phyloP scores from a whole-genome alignment of 2,888 invertebrate genomes.

The Zygothrica quintamaculata region DNA sequence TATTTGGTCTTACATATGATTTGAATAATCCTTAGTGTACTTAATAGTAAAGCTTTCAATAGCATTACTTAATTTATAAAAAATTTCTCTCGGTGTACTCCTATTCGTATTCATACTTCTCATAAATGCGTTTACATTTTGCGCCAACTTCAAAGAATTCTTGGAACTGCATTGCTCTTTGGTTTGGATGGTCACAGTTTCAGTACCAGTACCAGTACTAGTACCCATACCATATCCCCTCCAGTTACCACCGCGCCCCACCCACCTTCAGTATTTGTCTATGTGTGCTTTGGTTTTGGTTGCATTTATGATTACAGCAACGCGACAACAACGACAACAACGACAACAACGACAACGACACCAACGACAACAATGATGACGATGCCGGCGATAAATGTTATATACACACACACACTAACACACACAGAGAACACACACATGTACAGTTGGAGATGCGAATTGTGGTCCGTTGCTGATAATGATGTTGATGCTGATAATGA shows the following conservation, averaged over 20 bases:
- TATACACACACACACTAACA: conserved; percentile 54
- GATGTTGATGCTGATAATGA: conserved; percentile 9
- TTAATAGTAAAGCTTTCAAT: too few species aligned
- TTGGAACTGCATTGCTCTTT: conserved; percentile 49
- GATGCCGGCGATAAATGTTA: conserved; percentile 69
- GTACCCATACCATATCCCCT: not conserved
- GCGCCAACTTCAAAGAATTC: conserved; percentile 77
- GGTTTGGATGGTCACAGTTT: not conserved
- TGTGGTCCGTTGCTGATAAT: conserved; percentile 17
- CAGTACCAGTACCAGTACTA: not conserved
- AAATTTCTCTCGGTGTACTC: conserved; percentile 21
- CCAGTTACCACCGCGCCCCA: not conserved
- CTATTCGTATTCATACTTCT: conserved; percentile 6
- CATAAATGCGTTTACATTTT: conserved; percentile 49
- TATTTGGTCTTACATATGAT: too few species aligned
- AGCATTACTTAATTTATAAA: not conserved
- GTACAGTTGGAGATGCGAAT: conserved; percentile 26
- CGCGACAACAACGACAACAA: conserved; percentile 51
- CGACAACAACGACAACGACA: conserved; percentile 28
- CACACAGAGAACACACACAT: too few species aligned
- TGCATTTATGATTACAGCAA: conserved; percentile 74
- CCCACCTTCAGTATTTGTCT: conserved; percentile 16
- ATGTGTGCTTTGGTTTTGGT: conserved; percentile 71
- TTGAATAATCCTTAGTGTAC: too few species aligned
- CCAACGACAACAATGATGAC: conserved; percentile 28